phyloP scores from a whole-genome alignment of 2,888 invertebrate genomes.

The Encarsia formosa region DNA sequence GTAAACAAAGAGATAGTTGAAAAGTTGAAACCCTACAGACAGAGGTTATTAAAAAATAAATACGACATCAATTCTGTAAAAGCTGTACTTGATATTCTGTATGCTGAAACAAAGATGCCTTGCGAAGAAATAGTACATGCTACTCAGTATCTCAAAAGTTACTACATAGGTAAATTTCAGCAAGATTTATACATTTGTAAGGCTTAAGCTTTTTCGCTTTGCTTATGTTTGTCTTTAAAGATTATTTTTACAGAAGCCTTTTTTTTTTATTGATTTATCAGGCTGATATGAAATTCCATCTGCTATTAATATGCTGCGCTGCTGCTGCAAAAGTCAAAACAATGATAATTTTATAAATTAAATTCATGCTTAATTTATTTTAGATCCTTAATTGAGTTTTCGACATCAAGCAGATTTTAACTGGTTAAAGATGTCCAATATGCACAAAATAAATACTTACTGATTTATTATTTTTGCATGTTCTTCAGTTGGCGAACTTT shows the following conservation, averaged over 20 bases:
- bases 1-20: conserved; percentile 41
- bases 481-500: conserved; percentile 3
- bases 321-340: conserved; percentile 17
- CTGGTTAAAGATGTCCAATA: neutral
- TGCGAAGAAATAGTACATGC: conserved; percentile 48
- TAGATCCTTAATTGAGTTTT: conserved; percentile 18
- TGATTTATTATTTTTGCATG: neutral
- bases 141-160: conserved; percentile 46
- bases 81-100: conserved; percentile 39
- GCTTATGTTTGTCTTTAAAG: conserved; percentile 21
- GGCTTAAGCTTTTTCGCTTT: conserved; percentile 15
- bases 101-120: conserved; percentile 40
- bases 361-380: conserved; percentile 11
- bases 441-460: conserved; percentile 17
- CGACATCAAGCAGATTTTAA: neutral
- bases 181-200: conserved; percentile 20
- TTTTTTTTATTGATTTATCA: conserved; percentile 19
- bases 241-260: too few species aligned
- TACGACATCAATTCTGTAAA: conserved; percentile 48
- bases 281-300: conserved; percentile 11
- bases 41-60: conserved; percentile 40
- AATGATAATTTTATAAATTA: neutral
- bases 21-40: conserved; percentile 41
- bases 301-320: conserved; percentile 3
- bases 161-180: conserved; percentile 49